A percentile compares a stretch with the other conserved stretches of the same genome.
These are phyloP conservation scores for Sympetrum striolatum DNA, from an alignment of 2,888 invertebrate genomes.

Conservation along the genomic window DNA sequence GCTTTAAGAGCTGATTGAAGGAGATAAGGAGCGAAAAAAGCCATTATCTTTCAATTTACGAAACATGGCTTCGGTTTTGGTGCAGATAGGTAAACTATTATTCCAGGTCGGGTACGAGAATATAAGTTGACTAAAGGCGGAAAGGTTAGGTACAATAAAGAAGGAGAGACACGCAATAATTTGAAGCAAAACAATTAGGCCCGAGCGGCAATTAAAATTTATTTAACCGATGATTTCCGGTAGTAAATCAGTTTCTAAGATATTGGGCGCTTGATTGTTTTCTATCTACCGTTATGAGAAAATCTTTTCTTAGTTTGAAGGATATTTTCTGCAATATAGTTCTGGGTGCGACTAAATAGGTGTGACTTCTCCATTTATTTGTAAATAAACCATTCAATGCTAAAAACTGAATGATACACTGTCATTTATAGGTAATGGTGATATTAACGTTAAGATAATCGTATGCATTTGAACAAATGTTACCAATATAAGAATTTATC, in stretches of 20 bases:
- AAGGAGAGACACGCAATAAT: background rate
- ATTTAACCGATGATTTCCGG: background rate
- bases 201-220: background rate
- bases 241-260: background rate
- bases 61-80: background rate
- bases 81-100: background rate
- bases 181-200: slow-evolving; percentile 5
- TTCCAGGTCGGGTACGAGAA: background rate
- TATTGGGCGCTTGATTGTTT: background rate
- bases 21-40: background rate
- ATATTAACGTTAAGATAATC: no score
- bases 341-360: no score
- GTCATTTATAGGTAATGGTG: no score
- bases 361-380: no score
- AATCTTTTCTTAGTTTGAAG: no score
- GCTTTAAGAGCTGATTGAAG: background rate
- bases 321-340: no score
- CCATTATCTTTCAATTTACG: slow-evolving; percentile 39
- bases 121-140: background rate
- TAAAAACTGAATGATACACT: no score
- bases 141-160: background rate
- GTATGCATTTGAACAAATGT: no score
- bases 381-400: no score
- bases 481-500: no score
- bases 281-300: background rate